Evolutionary conservation across 2,888 invertebrate species (phyloP).

Genomic region (Biston stratarius): DNA sequence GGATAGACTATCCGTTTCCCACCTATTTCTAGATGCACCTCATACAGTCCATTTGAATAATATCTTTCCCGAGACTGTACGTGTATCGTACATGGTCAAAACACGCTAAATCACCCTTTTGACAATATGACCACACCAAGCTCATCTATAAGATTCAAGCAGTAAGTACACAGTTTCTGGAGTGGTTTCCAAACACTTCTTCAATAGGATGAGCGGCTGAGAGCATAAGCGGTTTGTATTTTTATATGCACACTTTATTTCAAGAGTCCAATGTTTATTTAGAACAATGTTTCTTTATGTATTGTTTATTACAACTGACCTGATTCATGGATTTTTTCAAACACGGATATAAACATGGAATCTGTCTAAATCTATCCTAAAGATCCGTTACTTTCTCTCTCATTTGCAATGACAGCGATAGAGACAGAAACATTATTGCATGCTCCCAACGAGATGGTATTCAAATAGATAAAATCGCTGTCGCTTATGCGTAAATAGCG

Average conservation of each 20-base stretch:
- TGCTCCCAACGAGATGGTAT: not conserved
- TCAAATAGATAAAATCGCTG: slow-evolving; percentile 43
- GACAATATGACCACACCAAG: slow-evolving; percentile 4
- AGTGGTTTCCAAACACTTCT: slow-evolving; percentile 13
- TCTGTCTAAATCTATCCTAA: too few species aligned
- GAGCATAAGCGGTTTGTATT: slow-evolving; percentile 21
- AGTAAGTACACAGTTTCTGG: slow-evolving; percentile 1
- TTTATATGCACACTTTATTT: slow-evolving; percentile 11
- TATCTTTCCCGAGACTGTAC: too few species aligned
- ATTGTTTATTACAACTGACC: too few species aligned
- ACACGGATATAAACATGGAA: too few species aligned
- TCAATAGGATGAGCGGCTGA: slow-evolving; percentile 5
- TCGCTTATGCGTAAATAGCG: slow-evolving; percentile 48
- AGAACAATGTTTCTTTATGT: too few species aligned
- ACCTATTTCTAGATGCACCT: too few species aligned
- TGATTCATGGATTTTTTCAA: too few species aligned
- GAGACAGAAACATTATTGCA: not conserved
- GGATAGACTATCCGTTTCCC: too few species aligned
- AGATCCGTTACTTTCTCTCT: too few species aligned
- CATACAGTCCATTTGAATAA: too few species aligned
- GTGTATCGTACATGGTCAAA: too few species aligned
- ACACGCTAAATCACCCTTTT: slow-evolving; percentile 5
- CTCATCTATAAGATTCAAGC: slow-evolving; percentile 13
- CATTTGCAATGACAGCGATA: too few species aligned
- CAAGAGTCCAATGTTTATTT: slow-evolving; percentile 8